Conservation (phyloP, 2,888 invertebrate species). For the Marronus borbonicus region DNA sequence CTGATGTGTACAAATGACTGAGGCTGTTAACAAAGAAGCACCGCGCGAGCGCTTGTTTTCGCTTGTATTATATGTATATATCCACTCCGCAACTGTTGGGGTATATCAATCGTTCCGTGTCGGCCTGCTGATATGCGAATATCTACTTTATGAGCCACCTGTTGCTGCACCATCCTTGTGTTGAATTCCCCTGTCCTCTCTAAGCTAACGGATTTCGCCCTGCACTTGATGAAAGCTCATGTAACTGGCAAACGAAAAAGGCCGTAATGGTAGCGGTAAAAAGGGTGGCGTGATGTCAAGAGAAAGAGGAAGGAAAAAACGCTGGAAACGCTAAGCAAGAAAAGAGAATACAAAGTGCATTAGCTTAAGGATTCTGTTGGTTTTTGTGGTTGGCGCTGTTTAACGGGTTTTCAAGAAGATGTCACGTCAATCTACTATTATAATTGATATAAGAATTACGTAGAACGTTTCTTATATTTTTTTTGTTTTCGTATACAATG, state of each 20-base stretch:
- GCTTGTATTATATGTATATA: constrained; percentile 44
- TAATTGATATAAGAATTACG: not conserved
- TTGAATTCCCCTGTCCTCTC: constrained; percentile 58
- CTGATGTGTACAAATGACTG: constrained; percentile 51
- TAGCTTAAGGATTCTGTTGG: constrained; percentile 53
- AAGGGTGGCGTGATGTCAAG: constrained; percentile 43
- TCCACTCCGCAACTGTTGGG: constrained; percentile 52
- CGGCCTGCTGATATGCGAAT: constrained; percentile 71
- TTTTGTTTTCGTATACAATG: too few relatives aligned
- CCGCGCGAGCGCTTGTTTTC: constrained; percentile 45
- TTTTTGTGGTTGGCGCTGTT: constrained; percentile 35
- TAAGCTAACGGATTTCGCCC: constrained; percentile 62
- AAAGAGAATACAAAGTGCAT: constrained; percentile 60
- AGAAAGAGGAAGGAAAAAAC: constrained; percentile 45
- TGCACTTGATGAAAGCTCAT: constrained; percentile 62
- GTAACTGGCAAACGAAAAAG: constrained; percentile 47
- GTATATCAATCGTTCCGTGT: constrained; percentile 69
- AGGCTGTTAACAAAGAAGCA: constrained; percentile 40
- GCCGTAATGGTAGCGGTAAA: constrained; percentile 28
- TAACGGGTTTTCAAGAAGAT: constrained; percentile 28
- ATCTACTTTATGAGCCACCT: constrained; percentile 73
- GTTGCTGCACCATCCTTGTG: constrained; percentile 65
- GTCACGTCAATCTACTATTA: not conserved
- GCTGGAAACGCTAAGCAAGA: constrained; percentile 53
- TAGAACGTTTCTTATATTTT: too few relatives aligned